Evolutionary conservation across 2,797 vertebrate genomes (phyloP).

Genomic region (Pseudochirops cupreus): DNA sequence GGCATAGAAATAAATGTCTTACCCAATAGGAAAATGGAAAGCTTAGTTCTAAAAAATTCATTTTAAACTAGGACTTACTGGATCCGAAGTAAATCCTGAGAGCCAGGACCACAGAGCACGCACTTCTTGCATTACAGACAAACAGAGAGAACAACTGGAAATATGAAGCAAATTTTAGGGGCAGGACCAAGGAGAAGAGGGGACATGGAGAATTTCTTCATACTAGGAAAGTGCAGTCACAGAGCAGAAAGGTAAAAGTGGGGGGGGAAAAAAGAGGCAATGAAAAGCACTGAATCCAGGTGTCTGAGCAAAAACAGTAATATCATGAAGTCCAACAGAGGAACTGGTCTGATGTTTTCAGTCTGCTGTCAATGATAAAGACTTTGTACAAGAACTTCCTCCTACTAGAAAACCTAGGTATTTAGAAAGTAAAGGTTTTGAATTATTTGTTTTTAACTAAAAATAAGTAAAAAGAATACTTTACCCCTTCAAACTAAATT

Average conservation of each 20-base stretch:
- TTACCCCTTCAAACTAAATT: constrained; percentile 38
- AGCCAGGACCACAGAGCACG: background rate
- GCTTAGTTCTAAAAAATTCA: background rate
- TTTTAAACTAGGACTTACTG: background rate
- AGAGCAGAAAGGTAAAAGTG: background rate
- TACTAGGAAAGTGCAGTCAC: background rate
- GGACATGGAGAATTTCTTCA: background rate
- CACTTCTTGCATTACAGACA: background rate
- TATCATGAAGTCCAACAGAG: constrained; percentile 11
- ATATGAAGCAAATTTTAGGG: background rate
- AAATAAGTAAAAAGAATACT: constrained; percentile 40
- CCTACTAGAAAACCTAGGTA: constrained; percentile 14
- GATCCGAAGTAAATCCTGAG: background rate
- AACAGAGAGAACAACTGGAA: background rate
- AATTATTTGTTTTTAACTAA: constrained; percentile 29
- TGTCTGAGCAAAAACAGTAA: constrained; percentile 38
- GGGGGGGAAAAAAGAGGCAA: background rate
- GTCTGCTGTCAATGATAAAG: constrained; percentile 9
- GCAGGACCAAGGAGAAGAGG: background rate
- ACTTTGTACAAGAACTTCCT: constrained; percentile 29
- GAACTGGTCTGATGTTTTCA: constrained; percentile 40
- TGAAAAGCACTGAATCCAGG: constrained; percentile 24
- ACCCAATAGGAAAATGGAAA: background rate
- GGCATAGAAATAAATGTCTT: background rate
- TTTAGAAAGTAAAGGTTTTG: constrained; percentile 48